Percentiles rank a stretch among this genome's conserved stretches.
phyloP scores from a whole-genome alignment of 2,888 invertebrate genomes.

The Sphinx pinastri region DNA sequence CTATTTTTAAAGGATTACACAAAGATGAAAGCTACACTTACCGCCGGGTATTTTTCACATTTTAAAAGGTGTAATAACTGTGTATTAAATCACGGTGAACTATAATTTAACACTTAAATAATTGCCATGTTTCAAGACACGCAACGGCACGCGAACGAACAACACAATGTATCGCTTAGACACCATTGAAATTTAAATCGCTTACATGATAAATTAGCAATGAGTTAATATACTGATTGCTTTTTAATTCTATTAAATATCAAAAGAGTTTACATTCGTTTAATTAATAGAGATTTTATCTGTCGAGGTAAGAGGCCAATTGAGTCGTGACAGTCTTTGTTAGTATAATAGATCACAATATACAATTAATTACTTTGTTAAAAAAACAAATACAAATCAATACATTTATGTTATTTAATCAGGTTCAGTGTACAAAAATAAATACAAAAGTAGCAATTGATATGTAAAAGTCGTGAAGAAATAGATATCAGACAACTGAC shows the following conservation, averaged over 20 bases:
- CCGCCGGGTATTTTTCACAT: conserved; percentile 1
- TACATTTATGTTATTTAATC: not conserved
- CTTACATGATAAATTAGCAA: conserved; percentile 20
- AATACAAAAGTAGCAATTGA: not conserved
- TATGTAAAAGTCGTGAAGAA: not conserved
- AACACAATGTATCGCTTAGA: conserved; percentile 16
- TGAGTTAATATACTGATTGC: conserved; percentile 1
- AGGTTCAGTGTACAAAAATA: not conserved
- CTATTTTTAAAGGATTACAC: conserved; percentile 15
- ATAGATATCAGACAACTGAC: not conserved
- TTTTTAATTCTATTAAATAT: conserved; percentile 18
- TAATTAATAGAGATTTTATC: conserved; percentile 18
- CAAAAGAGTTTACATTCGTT: conserved; percentile 3
- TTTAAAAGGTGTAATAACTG: conserved; percentile 24
- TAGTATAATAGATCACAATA: not conserved
- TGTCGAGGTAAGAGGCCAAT: not conserved
- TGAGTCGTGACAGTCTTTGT: not conserved
- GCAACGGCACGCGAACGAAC: conserved; percentile 16
- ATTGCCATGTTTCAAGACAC: conserved; percentile 20
- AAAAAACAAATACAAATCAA: conserved; percentile 3
- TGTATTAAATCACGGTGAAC: conserved; percentile 17
- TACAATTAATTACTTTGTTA: not conserved
- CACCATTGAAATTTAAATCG: conserved; percentile 3
- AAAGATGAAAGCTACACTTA: conserved; percentile 19
- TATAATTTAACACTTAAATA: conserved; percentile 26